These are phyloP conservation scores for Sylvia atricapilla DNA, from an alignment of 2,113 vertebrate species.

Conservation along the genomic window DNA sequence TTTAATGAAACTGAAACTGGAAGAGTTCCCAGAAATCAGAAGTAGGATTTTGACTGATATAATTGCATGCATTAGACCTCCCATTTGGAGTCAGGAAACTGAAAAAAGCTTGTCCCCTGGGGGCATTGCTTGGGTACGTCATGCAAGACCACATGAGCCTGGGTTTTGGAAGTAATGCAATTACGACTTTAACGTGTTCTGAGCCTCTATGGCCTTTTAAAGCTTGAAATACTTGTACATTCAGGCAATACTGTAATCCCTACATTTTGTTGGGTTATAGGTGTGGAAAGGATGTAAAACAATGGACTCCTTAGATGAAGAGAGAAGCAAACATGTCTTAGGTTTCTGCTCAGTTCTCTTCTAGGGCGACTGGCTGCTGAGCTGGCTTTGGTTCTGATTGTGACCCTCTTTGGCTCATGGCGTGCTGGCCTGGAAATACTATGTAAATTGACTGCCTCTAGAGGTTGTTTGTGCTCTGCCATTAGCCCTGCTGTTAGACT, in stretches of 20 bases:
- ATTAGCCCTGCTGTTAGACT: not conserved
- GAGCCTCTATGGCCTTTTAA: not conserved
- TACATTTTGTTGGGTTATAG: not conserved
- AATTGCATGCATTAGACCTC: not conserved
- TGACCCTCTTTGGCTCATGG: not conserved
- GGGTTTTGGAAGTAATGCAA: not conserved
- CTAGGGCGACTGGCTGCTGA: not conserved
- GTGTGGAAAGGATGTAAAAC: not conserved
- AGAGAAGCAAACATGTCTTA: not conserved
- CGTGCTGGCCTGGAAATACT: not conserved
- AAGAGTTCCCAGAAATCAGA: constrained; percentile 12
- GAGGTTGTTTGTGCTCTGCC: not conserved
- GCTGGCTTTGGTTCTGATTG: not conserved
- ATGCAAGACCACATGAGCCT: not conserved
- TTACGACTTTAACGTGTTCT: not conserved
- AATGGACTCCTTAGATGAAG: not conserved
- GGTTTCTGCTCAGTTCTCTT: not conserved
- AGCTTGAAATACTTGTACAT: not conserved
- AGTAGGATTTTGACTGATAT: not conserved
- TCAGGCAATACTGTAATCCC: not conserved
- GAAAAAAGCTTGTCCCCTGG: not conserved
- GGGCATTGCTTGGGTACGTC: not conserved
- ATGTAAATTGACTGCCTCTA: not conserved
- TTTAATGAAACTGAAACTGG: constrained; percentile 47
- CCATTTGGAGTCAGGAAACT: not conserved